Conservation (phyloP, 2,888 invertebrate genomes). For the Mellilla xanthometata region DNA sequence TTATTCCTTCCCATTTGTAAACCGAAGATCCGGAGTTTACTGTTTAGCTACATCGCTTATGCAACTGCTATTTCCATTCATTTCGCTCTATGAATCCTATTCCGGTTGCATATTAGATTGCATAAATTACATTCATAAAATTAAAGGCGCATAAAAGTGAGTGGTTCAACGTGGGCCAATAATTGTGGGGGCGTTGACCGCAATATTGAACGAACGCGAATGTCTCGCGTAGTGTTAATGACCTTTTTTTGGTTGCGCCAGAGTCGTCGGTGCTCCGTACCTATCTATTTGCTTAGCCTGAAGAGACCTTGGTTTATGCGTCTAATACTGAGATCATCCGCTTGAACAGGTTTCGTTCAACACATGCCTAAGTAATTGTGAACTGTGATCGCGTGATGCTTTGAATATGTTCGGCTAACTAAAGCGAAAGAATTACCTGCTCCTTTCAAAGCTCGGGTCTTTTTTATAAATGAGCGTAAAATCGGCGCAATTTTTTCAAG, state of each 20-base stretch:
- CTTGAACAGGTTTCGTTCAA: slow-evolving; percentile 15
- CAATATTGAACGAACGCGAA: slow-evolving; percentile 79
- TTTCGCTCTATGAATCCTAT: slow-evolving; percentile 11
- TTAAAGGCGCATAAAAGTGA: slow-evolving; percentile 25
- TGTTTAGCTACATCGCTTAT: background rate
- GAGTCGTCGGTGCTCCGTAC: slow-evolving; percentile 39
- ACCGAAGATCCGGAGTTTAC: background rate
- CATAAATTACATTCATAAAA: slow-evolving; percentile 17
- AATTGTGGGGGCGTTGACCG: slow-evolving; percentile 76
- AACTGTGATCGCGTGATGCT: background rate
- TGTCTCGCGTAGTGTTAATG: slow-evolving; percentile 80
- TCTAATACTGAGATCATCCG: slow-evolving; percentile 9
- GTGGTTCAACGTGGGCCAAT: slow-evolving; percentile 48
- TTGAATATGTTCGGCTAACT: background rate
- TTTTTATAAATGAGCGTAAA: background rate
- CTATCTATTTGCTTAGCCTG: slow-evolving; percentile 14
- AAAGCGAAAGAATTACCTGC: background rate
- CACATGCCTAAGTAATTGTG: background rate
- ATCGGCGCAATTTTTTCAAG: background rate
- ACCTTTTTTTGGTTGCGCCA: slow-evolving; percentile 78
- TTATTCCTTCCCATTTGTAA: background rate
- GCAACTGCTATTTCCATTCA: background rate
- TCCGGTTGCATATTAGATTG: slow-evolving; percentile 9
- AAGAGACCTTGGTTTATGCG: slow-evolving; percentile 18
- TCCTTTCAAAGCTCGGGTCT: background rate